phyloP scores from a whole-genome alignment of 2,113 vertebrate genomes.

The Panurus biarmicus region DNA sequence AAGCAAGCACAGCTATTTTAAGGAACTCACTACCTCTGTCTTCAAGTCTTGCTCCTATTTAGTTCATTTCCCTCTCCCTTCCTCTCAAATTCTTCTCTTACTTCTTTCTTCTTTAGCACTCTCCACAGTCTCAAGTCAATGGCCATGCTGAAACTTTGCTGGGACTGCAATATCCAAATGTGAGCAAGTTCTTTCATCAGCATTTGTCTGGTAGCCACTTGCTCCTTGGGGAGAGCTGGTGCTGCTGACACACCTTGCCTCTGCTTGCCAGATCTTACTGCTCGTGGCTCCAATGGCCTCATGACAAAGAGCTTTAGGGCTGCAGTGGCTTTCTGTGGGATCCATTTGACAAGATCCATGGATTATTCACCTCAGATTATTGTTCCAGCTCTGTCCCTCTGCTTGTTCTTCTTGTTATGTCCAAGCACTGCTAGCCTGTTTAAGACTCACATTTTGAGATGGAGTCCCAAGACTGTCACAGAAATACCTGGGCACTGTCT shows the following conservation, averaged over 20 bases:
- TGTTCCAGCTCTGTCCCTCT: neutral
- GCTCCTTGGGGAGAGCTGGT: neutral
- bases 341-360: neutral
- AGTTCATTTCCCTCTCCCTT: neutral
- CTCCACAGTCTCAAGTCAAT: neutral
- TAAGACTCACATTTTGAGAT: neutral
- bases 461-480: neutral
- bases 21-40: constrained; percentile 14
- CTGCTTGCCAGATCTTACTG: neutral
- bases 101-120: neutral
- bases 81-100: neutral
- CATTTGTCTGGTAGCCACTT: neutral
- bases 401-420: neutral
- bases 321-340: neutral
- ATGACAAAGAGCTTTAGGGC: neutral
- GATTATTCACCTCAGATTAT: neutral
- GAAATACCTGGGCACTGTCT: neutral
- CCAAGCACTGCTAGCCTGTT: neutral
- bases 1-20: constrained; percentile 17
- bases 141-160: neutral
- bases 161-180: neutral
- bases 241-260: neutral
- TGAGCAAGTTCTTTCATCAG: neutral
- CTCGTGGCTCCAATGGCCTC: neutral
- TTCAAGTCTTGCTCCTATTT: constrained; percentile 4